Base-by-base conservation (phyloP, 1,140 invertebrate species). In the Drosophila lowei region DNA sequence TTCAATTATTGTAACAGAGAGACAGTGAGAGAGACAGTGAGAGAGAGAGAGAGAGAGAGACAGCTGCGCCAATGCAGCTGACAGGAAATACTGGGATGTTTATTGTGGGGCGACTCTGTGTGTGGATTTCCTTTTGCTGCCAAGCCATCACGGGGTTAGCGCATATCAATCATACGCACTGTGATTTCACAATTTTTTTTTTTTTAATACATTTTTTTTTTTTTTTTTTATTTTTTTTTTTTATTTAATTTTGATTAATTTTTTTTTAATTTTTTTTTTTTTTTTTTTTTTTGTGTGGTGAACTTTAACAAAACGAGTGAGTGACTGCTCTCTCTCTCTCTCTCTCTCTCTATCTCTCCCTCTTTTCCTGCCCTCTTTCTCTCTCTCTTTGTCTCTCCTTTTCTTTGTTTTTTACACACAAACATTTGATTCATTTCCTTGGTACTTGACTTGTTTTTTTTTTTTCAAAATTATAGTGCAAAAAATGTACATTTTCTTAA, bases 61-160 rank as follows among this genome's bases (percentile, higher is more conserved):
- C 46, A 49, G n/a, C 30, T 47, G 64, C 62, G 49, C 16, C 56
- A 75, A 53, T 73, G 60, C 65, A 68, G 65, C 65, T 68, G 63
- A 59, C 54, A 55, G 55, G 46, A 75, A 75, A 75, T 75, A 75
- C 62, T 75, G 72, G 72, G 72, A 75, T 41, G 58, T 71, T 38
- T 71, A 34, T 61, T 47, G 34, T 44, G 28, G 30, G 52, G 52
- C 9, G 11, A 38, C 9, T 38, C 16, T 34, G 18, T 54, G 16
- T 16, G 18, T 68, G 65, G 65, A 43, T 60, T 53, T 61, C 30
- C 56, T 50, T 38, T 42, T 50, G 54, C 18, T 49, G 68, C 46
- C 30, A 72, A 38, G 23, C 11, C 34, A 38, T 38, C 34, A 56
- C 43, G 21, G 43, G 43, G 44, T 64, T 65, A 65, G 43, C 50